These are phyloP conservation scores for Nephrotoma appendiculata DNA, from an alignment of 2,888 invertebrate species.

Conservation along the genomic window DNA sequence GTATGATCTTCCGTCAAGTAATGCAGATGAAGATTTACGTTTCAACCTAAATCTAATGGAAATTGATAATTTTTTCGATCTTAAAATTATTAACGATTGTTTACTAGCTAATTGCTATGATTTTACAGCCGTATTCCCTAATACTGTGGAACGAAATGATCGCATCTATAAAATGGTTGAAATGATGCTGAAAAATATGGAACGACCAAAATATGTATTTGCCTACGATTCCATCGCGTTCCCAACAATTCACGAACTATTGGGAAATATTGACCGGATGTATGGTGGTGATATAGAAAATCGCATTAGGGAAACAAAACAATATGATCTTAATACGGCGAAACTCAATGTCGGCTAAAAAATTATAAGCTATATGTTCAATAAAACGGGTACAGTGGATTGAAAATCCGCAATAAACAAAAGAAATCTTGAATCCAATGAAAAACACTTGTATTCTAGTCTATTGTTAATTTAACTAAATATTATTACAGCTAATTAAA, in stretches of 20 bases:
- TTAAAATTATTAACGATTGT: background rate
- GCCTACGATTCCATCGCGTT: background rate
- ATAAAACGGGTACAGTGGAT: too few species aligned
- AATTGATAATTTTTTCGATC: background rate
- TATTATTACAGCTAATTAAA: too few species aligned
- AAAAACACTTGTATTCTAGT: too few species aligned
- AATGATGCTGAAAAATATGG: background rate
- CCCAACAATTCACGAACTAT: background rate
- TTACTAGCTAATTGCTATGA: background rate
- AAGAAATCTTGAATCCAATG: too few species aligned
- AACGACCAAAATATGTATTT: background rate
- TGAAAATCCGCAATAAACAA: too few species aligned
- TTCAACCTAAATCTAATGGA: background rate
- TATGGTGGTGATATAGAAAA: background rate
- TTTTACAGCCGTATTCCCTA: background rate
- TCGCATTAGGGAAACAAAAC: background rate
- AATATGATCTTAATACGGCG: background rate
- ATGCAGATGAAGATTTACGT: background rate
- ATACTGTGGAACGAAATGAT: background rate
- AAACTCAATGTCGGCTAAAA: background rate
- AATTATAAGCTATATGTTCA: too few species aligned
- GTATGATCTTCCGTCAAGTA: background rate
- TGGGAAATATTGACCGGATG: background rate
- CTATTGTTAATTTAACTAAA: too few species aligned
- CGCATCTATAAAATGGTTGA: background rate